Base-by-base conservation (phyloP, 2,888 invertebrate genomes). In the Synergus gifuensis region DNA sequence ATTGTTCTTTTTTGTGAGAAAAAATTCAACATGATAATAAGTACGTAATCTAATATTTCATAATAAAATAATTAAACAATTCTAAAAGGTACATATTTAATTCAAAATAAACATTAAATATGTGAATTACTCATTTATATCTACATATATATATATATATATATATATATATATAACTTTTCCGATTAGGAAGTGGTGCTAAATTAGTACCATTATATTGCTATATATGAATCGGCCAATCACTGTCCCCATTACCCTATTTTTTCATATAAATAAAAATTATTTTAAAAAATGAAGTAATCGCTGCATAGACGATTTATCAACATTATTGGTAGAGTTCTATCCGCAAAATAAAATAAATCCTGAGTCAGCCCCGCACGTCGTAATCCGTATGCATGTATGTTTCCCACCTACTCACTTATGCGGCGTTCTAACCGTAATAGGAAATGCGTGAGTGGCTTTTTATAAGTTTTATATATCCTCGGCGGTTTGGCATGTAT, bases 391-490 rank as follows among this genome's bases (percentile, higher is more conserved):
- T 79, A 80, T 76, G 76, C 76, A 76, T 58, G 76, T 62, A 73
- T 64, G 78, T 76, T 73, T 64, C 54, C 81, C 84, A 84, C 87
- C 86, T 84, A 87, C 88, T 84, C 85, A 79, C 78, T 83, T 79
- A 79, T 83, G 81, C 82, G 84, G 66, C 79, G 81, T 79, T 83
- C 86, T 86, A 86, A 87, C 88, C 88, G 86, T 88, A 88, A 88
- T 88, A 88, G 88, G 88, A 88, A 87, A 84, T 86, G 87, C 87
- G 87, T 87, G 87, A 87, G 87, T 86, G 86, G 86, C 83, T 84
- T 84, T 84, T 79, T 28, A 28, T 28, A 28, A 28, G 28, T 28
- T 28, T 28, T 28, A 73, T 82, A 82, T 73, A 77, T 78, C 69
- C 76, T 81, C 80, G 79, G 77, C 80, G 78, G 78, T 79, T 79